These are phyloP conservation scores for Pogoniulus pusillus DNA, from an alignment of 2,797 vertebrate species.

Conservation along the genomic window DNA sequence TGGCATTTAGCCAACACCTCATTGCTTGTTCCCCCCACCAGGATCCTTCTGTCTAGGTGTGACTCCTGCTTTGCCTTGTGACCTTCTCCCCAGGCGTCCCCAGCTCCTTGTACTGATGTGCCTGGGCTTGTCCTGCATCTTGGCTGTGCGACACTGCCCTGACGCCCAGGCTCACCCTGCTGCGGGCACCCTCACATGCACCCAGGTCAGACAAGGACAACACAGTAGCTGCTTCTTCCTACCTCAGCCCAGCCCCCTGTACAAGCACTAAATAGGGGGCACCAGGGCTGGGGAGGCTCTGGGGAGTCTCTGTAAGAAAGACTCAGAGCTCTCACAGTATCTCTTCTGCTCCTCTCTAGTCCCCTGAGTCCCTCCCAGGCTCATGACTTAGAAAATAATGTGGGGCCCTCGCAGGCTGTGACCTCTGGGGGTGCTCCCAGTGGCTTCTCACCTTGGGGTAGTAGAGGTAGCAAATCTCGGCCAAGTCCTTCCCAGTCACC, in stretches of 20 bases:
- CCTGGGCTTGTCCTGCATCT: background rate
- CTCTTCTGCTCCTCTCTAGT: background rate
- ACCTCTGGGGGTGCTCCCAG: rapidly evolving
- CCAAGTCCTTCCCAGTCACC: slow-evolving; percentile 79
- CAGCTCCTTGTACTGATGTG: rapidly evolving
- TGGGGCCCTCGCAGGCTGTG: background rate
- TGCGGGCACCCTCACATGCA: background rate
- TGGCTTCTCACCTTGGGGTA: slow-evolving; percentile 79
- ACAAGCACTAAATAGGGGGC: background rate
- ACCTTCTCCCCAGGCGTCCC: background rate
- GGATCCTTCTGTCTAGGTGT: rapidly evolving
- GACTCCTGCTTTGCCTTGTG: rapidly evolving
- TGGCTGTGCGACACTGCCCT: rapidly evolving
- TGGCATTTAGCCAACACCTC: background rate
- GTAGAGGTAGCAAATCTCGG: slow-evolving; percentile 76
- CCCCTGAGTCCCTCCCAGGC: background rate
- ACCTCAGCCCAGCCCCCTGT: rapidly evolving
- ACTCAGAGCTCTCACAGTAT: background rate
- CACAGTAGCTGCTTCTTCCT: background rate
- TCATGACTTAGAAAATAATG: rapidly evolving
- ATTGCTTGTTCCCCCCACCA: rapidly evolving
- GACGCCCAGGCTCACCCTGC: rapidly evolving
- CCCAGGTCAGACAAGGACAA: background rate
- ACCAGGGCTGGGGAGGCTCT: rapidly evolving
- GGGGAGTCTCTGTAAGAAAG: background rate